Base-by-base conservation (phyloP, 2,797 vertebrate genomes). In the Sebastes oblongus region DNA sequence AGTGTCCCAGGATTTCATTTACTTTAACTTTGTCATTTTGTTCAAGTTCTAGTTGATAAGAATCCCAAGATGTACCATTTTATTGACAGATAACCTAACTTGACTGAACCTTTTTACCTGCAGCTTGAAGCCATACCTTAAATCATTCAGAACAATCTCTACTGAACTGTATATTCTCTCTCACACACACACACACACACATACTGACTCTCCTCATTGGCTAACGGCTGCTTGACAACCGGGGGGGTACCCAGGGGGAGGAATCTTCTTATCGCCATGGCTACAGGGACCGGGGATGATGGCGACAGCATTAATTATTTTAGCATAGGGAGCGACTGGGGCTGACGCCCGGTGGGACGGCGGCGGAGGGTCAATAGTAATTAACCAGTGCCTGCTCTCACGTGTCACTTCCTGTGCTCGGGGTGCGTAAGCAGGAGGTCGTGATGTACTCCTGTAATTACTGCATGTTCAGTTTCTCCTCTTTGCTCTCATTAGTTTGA, bases 301-400 rank as follows among this genome's bases (percentile, higher is more conserved):
- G 80, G 80, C 75, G 78, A 86, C 92, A 75, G 90, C 91, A 89
- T 94, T 95, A 94, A 95, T 95, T 95, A 95, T 93, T 93, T 94
- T 92, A 92, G 85, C 73, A 89, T 84, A 68, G 70, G 86, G 85
- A 88, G 83, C 36, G 56, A 85, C 77, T 60, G 90, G 73, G 75
- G 83, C 82, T 82, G 66, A 88, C 27, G 83, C 93, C 93, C 90
- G 70, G 87, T 93, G 94, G 94, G 94, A 94, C 81, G 71, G 81
- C 67, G 32, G 86, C 56, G 82, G 86, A 91, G 92, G 91, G 90
- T 91, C 90, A 89, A 86, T 89, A 91, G 92, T 96, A 95, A 96
- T 96, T 96, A 96, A 94, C 86, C 83, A 92, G 76, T 87, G 89
- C 73, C 90, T 93, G 93, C 92, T 94, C 92, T 94, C 94, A 91